Conservation (phyloP, 2,888 invertebrate genomes). For the Euplagia quadripunctaria region DNA sequence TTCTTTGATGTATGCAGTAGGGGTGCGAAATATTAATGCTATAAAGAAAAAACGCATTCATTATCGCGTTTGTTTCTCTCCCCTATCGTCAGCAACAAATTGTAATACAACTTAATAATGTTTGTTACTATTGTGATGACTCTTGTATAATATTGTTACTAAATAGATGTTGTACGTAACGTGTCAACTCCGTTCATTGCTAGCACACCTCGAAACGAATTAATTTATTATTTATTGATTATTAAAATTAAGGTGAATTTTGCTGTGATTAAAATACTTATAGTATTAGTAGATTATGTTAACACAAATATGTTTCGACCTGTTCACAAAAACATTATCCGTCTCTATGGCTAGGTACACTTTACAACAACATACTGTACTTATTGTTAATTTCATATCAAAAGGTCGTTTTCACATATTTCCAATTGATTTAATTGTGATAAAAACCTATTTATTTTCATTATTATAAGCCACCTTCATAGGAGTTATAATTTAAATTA, state of each 20-base stretch:
- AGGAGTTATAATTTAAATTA: neutral
- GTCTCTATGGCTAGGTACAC: slow-evolving; percentile 5
- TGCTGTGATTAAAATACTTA: slow-evolving; percentile 78
- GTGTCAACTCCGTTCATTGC: slow-evolving; percentile 53
- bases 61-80: slow-evolving; percentile 81
- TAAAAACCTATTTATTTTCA: neutral
- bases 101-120: slow-evolving; percentile 77
- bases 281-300: slow-evolving; percentile 73
- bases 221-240: slow-evolving; percentile 80
- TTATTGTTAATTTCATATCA: neutral
- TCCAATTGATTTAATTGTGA: neutral
- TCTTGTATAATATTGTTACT: slow-evolving; percentile 71
- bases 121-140: slow-evolving; percentile 69
- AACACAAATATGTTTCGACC: slow-evolving; percentile 46
- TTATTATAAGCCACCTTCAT: neutral
- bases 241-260: slow-evolving; percentile 63
- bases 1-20: slow-evolving; percentile 84
- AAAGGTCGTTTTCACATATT: neutral
- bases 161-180: slow-evolving; percentile 74
- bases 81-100: slow-evolving; percentile 71
- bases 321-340: slow-evolving; percentile 26
- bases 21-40: slow-evolving; percentile 84
- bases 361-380: neutral
- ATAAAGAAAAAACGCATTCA: slow-evolving; percentile 80
- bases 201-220: slow-evolving; percentile 73